Evolutionary conservation across 2,797 vertebrate genomes (phyloP), one percentile per base, ranked within the genome.

Genomic region (Spizella passerina): DNA sequence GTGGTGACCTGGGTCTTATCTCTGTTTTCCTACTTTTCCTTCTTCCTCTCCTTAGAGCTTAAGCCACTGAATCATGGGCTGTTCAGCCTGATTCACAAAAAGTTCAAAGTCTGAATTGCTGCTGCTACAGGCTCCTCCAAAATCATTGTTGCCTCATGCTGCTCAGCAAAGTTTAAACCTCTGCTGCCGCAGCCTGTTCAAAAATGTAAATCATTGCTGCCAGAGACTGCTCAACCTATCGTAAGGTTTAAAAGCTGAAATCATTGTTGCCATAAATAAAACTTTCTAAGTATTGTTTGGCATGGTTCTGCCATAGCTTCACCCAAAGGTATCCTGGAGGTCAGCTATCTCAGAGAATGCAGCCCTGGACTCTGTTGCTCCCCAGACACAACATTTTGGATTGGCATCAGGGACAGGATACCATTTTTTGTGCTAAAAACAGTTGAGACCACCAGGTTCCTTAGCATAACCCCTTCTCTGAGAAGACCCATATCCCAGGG

Each of bases 381-480:
- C n/a, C 55, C n/a, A 52, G 34, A 53, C 6, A 4, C 22, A 75
- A 12, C 4, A 29, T n/a, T 55, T 68, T 38, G n/a, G n/a, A 55
- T 2, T 61, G 27, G 9, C 13, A 32, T n/a, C 5, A 43, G 4
- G 15, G 10, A 12, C 3, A 36, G 26, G 12, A 36, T 36, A 47
- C 10, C 5, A 30, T n/a, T n/a, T 34, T 27, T 60, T 53, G 46
- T n/a, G 5, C 30, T 61, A 29, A 49, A 55, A 47, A 8, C 4
- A 19, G 21, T 8, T 0, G 0, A 60, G 10, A 16, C 26, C 9
- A 41, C 3, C 3, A 17, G 12, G 7, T 14, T 43, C 18, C 9
- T 43, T 29, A 68, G 34, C 47, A 29, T 8, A 18, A 55, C 16
- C 4, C 15, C 10, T 55, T 43, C 41, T 55, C 41, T 43, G 34